phyloP scores from a whole-genome alignment of 2,888 invertebrate genomes.

The Phortica magna region DNA sequence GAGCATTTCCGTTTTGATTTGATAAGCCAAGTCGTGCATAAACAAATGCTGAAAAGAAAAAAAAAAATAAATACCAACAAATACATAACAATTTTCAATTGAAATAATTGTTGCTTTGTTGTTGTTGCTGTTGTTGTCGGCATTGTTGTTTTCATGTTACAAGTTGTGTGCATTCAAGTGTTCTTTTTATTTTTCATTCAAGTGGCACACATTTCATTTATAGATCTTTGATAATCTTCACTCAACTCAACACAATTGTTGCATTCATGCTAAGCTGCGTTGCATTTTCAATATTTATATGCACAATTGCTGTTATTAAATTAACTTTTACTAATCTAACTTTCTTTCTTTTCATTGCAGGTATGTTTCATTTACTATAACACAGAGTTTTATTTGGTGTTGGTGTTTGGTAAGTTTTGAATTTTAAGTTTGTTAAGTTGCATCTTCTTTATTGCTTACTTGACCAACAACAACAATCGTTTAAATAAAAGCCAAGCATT shows the following conservation, averaged over 20 bases:
- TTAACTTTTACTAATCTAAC: not conserved
- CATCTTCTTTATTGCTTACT: conserved; percentile 5
- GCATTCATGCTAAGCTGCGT: too few relatives aligned
- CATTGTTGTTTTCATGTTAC: not conserved
- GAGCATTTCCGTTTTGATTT: conserved; percentile 58
- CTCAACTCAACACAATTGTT: too few relatives aligned
- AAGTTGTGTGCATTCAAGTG: too few relatives aligned
- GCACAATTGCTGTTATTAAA: too few relatives aligned
- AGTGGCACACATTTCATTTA: too few relatives aligned
- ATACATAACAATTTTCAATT: not conserved
- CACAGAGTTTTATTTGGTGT: not conserved
- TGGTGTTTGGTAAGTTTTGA: not conserved
- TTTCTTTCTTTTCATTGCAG: conserved; percentile 11
- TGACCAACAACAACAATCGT: conserved; percentile 10
- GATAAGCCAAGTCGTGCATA: conserved; percentile 50
- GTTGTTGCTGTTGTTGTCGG: not conserved
- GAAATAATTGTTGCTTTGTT: conserved; percentile 16
- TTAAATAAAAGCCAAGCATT: not conserved
- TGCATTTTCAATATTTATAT: too few relatives aligned
- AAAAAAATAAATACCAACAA: too few relatives aligned
- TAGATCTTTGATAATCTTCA: too few relatives aligned
- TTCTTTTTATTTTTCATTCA: not conserved
- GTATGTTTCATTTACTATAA: not conserved
- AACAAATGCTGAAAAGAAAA: too few relatives aligned
- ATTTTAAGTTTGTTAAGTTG: not conserved